Conservation (phyloP, 2,113 vertebrate species). For the Siniperca chuatsi region DNA sequence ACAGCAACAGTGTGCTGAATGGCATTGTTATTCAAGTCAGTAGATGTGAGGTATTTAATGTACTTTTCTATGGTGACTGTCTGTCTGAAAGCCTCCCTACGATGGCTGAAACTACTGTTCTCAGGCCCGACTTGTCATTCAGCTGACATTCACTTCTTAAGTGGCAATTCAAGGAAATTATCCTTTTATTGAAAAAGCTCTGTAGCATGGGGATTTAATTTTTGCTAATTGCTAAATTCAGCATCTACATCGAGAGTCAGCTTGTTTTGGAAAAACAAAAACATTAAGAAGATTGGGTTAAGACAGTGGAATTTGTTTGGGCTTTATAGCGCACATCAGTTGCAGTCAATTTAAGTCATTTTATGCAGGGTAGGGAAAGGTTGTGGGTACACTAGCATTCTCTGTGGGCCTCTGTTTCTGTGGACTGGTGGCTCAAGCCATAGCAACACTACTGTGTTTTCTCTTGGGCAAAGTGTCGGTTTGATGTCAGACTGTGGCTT, state of each 20-base stretch:
- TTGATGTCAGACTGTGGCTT: conserved; percentile 57
- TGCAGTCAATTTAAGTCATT: conserved; percentile 42
- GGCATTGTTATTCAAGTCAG: conserved; percentile 26
- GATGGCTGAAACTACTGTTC: conserved; percentile 19
- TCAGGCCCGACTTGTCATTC: conserved; percentile 50
- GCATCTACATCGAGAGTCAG: neutral
- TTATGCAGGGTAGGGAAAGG: conserved; percentile 8
- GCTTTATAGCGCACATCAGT: conserved; percentile 32
- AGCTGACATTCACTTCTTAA: conserved; percentile 50
- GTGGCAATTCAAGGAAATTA: conserved; percentile 26
- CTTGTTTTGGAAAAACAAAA: conserved; percentile 46
- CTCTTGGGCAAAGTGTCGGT: conserved; percentile 48
- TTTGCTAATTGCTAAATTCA: conserved; percentile 34
- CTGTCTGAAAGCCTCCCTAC: conserved; percentile 38
- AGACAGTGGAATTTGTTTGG: conserved; percentile 36
- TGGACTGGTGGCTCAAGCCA: conserved; percentile 28
- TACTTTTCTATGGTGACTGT: conserved; percentile 28
- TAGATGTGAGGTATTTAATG: conserved; percentile 45
- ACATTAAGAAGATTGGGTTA: conserved; percentile 40
- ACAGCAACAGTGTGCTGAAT: neutral
- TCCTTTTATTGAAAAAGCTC: conserved; percentile 25
- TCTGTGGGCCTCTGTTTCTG: conserved; percentile 17
- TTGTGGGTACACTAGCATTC: conserved; percentile 28
- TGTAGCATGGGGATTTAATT: conserved; percentile 26
- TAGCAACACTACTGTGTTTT: conserved; percentile 39